Percentiles rank a stretch among this genome's conserved stretches.
Conservation (phyloP, 2,888 invertebrate species). For the Idaea straminata region DNA sequence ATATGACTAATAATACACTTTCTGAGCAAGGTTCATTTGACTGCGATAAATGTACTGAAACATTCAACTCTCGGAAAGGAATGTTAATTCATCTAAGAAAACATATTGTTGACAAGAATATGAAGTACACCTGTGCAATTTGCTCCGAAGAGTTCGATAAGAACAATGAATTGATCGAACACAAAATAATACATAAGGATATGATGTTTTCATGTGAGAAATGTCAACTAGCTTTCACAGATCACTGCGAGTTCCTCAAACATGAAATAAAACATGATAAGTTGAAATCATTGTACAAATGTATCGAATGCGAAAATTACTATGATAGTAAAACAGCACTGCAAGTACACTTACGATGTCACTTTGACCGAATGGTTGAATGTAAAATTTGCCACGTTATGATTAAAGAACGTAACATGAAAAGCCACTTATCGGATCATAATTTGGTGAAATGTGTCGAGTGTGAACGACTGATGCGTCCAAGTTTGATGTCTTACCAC, state of each 20-base stretch:
- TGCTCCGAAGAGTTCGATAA: conserved; percentile 30
- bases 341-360: neutral
- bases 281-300: neutral
- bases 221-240: neutral
- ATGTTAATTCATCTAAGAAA: conserved; percentile 23
- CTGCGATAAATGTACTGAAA: conserved; percentile 14
- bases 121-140: conserved; percentile 29
- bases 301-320: neutral
- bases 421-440: neutral
- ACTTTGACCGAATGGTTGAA: neutral
- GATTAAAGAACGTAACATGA: neutral
- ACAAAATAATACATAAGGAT: conserved; percentile 30
- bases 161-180: conserved; percentile 33
- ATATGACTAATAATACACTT: too few species aligned
- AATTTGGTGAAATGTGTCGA: neutral
- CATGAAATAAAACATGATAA: neutral
- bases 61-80: conserved; percentile 10
- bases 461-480: neutral
- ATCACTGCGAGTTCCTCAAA: neutral
- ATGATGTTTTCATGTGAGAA: neutral
- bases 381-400: neutral
- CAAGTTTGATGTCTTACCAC: neutral
- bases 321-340: neutral
- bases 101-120: conserved; percentile 6
- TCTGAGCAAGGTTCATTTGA: neutral